Percentiles rank a stretch among this genome's conserved stretches.
Evolutionary conservation across 2,888 invertebrate genomes (phyloP).

Genomic region (Cephonodes hylas): DNA sequence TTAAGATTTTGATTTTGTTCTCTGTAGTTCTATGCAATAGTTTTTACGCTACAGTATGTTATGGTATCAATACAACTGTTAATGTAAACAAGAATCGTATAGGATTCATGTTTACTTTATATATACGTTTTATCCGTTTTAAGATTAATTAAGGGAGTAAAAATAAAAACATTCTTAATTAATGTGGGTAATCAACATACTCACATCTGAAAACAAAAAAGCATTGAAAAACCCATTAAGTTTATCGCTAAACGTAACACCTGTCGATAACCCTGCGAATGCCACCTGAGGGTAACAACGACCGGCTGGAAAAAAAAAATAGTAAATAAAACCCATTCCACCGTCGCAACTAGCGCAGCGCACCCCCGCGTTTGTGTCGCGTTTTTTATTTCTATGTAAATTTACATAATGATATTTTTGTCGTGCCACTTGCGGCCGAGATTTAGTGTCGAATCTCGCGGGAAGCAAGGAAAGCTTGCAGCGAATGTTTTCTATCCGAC

Average conservation of each 20-base stretch:
- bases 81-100: no score
- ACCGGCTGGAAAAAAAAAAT: slow-evolving; percentile 1
- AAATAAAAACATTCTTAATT: no score
- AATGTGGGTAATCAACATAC: not conserved
- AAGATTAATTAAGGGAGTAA: no score
- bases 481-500: slow-evolving; percentile 11
- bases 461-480: not conserved
- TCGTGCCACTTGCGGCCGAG: slow-evolving; percentile 65
- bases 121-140: no score
- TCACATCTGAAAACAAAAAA: not conserved
- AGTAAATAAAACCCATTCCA: slow-evolving; percentile 9
- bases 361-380: slow-evolving; percentile 33
- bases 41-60: no score
- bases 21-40: no score
- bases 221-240: not conserved
- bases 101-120: no score
- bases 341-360: slow-evolving; percentile 21
- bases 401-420: slow-evolving; percentile 79
- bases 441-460: slow-evolving; percentile 49
- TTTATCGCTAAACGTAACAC: not conserved
- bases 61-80: no score
- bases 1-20: no score
- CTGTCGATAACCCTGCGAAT: not conserved
- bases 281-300: slow-evolving; percentile 3
- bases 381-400: slow-evolving; percentile 73